A percentile compares a stretch with the other conserved stretches of the same genome.
Conservation (phyloP, 1,140 invertebrate species). For the Pseudomyrmex pallidus region DNA sequence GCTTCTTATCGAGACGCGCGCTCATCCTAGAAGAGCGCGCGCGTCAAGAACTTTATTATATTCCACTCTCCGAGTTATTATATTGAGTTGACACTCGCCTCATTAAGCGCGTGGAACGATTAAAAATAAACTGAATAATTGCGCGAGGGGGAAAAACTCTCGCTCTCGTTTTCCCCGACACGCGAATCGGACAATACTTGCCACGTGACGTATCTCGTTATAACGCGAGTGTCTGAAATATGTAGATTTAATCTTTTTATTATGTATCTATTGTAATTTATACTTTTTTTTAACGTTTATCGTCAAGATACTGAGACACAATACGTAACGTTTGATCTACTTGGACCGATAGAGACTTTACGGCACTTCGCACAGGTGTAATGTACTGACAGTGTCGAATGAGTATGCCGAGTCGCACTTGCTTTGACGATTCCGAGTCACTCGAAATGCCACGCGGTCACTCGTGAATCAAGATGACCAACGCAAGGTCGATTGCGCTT, state of each 20-base stretch:
- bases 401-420: constrained; percentile 40
- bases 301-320: too few species aligned
- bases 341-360: not conserved
- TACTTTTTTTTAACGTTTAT: not conserved
- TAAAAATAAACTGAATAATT: constrained; percentile 24
- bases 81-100: constrained; percentile 11
- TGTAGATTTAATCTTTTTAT: too few species aligned
- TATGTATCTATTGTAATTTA: not conserved
- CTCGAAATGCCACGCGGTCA: constrained; percentile 60
- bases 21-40: constrained; percentile 33
- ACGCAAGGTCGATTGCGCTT: constrained; percentile 62
- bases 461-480: constrained; percentile 66
- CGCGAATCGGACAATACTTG: not conserved
- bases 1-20: constrained; percentile 51
- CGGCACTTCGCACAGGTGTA: not conserved
- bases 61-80: constrained; percentile 38
- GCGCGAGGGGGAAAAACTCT: not conserved
- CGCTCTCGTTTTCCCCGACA: not conserved
- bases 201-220: too few species aligned
- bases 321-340: not conserved
- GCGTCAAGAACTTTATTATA: constrained; percentile 60
- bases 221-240: too few species aligned
- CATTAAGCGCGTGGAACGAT: constrained; percentile 34
- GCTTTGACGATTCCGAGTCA: constrained; percentile 58
- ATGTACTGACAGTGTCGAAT: constrained; percentile 22